Base-by-base conservation (phyloP, 2,113 vertebrate genomes). In the Microcebus ravelobensis region DNA sequence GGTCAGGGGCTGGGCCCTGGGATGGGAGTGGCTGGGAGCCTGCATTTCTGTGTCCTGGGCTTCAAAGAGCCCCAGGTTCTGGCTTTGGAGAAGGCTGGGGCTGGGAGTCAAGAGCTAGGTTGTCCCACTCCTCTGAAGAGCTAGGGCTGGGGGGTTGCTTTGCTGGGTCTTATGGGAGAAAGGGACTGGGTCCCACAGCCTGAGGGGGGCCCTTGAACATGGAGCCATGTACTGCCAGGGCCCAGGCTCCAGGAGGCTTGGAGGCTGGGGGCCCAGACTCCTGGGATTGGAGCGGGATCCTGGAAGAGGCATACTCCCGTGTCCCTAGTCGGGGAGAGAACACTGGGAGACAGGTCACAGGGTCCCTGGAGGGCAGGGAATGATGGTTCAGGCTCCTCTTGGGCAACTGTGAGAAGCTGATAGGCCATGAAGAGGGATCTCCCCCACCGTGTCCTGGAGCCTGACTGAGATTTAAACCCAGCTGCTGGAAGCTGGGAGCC, bases 11-110 rank as follows among this genome's bases (percentile, higher is more conserved):
- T 77, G 94, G 91, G 70, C 82, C 65, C 67, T 48, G 11, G 42
- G 23, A 50, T 96, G 93, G 95, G 97, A 93, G 96, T 86, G 95
- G 92, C 93, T 70, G 84, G 57, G 63, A 92, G 63, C 63, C 57
- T 67, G 29, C 45, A 55, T 90, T 94, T 82, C 59, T 68, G 52
- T 29, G 45, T 74, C 36, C 34, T 0, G 1, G 67, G 57, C 59
- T 57, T 50, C 39, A 10, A 18, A 39, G 48, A 17, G 18, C 74
- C 74, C 65, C 39, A 39, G n/a, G 39, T 84, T 73, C 70, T 68
- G 36, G 27, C 5, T 65, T 23, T 21, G 65, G 39, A 87, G 42
- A 48, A 55, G 25, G 55, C 25, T 63, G 88, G 17, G 52, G 59
- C 90, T 61, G 45, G 45, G 50, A 83, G 27, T 74, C 50, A 31